Conservation (phyloP, 2,888 invertebrate genomes). For the Cryptosula pallasiana region DNA sequence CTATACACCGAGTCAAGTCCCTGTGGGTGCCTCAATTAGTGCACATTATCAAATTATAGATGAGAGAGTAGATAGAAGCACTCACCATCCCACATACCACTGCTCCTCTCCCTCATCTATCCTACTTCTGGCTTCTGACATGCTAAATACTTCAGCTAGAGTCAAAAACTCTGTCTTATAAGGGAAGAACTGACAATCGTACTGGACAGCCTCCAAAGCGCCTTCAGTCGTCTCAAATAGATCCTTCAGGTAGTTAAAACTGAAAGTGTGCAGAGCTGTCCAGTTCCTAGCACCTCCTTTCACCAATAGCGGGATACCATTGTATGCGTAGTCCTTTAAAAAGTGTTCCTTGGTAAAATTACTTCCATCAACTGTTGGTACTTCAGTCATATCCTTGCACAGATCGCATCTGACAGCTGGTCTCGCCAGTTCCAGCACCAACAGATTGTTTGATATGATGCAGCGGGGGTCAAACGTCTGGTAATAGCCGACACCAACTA, state of each 20-base stretch:
- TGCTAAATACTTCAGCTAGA: constrained; percentile 70
- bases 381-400: constrained; percentile 66
- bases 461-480: constrained; percentile 58
- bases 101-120: constrained; percentile 64
- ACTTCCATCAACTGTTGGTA: constrained; percentile 58
- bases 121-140: constrained; percentile 64
- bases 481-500: background rate
- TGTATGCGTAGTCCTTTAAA: constrained; percentile 63
- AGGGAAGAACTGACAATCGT: constrained; percentile 80
- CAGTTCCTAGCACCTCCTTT: constrained; percentile 71
- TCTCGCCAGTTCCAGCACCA: constrained; percentile 79
- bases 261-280: constrained; percentile 62
- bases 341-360: constrained; percentile 59
- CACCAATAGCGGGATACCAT: constrained; percentile 72
- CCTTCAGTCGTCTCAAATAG: constrained; percentile 52
- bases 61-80: too few species aligned
- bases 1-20: too few species aligned
- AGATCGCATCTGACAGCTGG: constrained; percentile 76
- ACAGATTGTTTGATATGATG: constrained; percentile 74
- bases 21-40: too few species aligned
- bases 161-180: constrained; percentile 76
- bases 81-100: constrained; percentile 88
- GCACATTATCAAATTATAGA: too few species aligned
- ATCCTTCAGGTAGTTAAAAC: constrained; percentile 38
- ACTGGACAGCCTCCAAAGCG: constrained; percentile 68